phyloP scores from a whole-genome alignment of 1,140 invertebrate genomes.

The Philopotamus ludificatus region DNA sequence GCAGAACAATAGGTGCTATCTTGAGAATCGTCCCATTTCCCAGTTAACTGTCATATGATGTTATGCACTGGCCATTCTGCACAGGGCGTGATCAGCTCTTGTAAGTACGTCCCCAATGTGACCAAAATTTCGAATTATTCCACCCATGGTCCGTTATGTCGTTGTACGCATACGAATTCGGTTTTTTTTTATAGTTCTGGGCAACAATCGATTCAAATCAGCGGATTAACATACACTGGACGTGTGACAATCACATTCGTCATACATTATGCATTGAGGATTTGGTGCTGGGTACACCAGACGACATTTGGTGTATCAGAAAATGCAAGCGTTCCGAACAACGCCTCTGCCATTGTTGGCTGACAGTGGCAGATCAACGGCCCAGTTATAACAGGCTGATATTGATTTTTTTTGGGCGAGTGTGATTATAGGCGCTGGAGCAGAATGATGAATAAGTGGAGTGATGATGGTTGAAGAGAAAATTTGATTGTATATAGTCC shows the following conservation, averaged over 20 bases:
- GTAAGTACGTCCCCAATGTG: background rate
- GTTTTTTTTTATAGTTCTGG: constrained; percentile 4
- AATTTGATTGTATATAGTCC: too few species aligned
- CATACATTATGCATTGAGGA: constrained; percentile 34
- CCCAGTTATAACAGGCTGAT: too few species aligned
- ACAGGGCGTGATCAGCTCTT: background rate
- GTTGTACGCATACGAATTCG: constrained; percentile 21
- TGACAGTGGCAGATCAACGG: too few species aligned
- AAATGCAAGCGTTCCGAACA: background rate
- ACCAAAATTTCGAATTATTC: background rate
- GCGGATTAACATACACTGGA: constrained; percentile 35
- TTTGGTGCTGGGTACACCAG: background rate
- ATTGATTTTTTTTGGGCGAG: too few species aligned
- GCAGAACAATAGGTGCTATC: background rate
- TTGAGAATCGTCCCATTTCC: too few species aligned
- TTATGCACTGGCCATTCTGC: background rate
- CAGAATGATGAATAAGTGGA: too few species aligned
- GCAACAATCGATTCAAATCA: constrained; percentile 36
- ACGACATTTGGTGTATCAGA: background rate
- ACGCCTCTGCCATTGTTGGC: constrained; percentile 10
- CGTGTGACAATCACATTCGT: constrained; percentile 41
- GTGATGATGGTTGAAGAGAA: too few species aligned
- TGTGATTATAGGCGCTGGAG: too few species aligned
- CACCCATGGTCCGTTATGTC: background rate
- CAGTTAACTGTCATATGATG: too few species aligned